phyloP scores from a whole-genome alignment of 2,888 invertebrate species.

The Reticulitermes lucifugus region DNA sequence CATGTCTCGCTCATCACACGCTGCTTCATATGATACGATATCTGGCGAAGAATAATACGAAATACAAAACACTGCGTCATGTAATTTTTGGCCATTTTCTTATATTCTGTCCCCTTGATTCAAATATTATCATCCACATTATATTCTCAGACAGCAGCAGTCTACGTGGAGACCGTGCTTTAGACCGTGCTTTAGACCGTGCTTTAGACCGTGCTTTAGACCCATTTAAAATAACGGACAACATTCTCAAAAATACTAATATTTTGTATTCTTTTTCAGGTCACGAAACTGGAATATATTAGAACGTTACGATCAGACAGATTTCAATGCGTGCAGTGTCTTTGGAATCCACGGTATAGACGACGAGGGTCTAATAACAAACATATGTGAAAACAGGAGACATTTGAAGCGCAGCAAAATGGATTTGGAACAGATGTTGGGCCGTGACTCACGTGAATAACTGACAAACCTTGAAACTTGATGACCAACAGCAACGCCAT shows the following conservation, averaged over 20 bases:
- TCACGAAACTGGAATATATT: neutral
- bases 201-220: no score
- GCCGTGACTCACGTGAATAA: slow-evolving; percentile 4
- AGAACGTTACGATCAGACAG: neutral
- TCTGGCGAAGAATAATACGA: no score
- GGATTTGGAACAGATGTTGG: neutral
- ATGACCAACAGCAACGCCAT: neutral
- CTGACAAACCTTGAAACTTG: neutral
- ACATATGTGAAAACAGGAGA: neutral
- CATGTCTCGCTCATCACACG: no score
- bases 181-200: no score
- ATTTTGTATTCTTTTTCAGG: neutral
- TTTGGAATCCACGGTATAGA: neutral
- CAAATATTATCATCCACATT: no score
- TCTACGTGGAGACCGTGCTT: no score
- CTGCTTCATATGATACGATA: no score
- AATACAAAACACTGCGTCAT: no score
- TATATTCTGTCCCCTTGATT: no score
- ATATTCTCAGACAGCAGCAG: no score
- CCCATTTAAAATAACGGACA: no score
- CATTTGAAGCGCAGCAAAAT: neutral
- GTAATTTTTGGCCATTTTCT: no score
- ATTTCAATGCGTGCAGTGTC: neutral
- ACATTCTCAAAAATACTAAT: neutral
- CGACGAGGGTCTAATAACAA: neutral